Base-by-base conservation (phyloP, 2,113 vertebrate species). In the Rhineura floridana region DNA sequence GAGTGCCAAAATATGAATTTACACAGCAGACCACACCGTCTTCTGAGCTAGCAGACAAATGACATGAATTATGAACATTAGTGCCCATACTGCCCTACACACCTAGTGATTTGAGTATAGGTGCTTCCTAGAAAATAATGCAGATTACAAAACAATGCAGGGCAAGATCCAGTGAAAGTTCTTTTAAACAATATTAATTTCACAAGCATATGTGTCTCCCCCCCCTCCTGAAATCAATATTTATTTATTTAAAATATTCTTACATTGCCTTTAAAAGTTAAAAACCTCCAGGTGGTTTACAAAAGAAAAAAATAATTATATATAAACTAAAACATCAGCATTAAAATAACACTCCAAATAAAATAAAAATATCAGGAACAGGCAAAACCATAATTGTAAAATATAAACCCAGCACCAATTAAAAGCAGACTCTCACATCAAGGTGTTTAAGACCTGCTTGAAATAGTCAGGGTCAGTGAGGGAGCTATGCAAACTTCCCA, bases 1-100 rank as follows among this genome's bases (percentile, higher is more conserved):
- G 96, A 95, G 93, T 94, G 94, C 94, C 95, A 92, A 94, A 94
- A 95, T 96, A 92, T 91, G 96, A 96, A 94, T 97, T 96, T 94
- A 95, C 89, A 83, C 91, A 95, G 95, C 92, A 70, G 87, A 28
- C 82, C 0, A 17, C 91, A 94, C 93, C 90, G 91, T 91, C 91
- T 94, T 88, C 95, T 91, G 92, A 94, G 92, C 95, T 95, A 88
- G 93, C 95, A 94, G 96, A 93, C 91, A 94, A 94, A 94, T 84
- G 72, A 87, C 90, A 91, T 21, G 91, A 90, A 93, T 92, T 91
- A 93, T 94, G 94, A 86, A 87, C 86, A 88, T 87, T 72, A 3
- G 33, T 63, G 82, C 85, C 92, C 85, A 36, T 19, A 83, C 69
- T 86, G 55, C 92, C 85, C 11, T 0, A 30, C 39, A 90, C 6